phyloP scores from a whole-genome alignment of 1,140 invertebrate genomes.

The Cyrtorhinus lividipennis region DNA sequence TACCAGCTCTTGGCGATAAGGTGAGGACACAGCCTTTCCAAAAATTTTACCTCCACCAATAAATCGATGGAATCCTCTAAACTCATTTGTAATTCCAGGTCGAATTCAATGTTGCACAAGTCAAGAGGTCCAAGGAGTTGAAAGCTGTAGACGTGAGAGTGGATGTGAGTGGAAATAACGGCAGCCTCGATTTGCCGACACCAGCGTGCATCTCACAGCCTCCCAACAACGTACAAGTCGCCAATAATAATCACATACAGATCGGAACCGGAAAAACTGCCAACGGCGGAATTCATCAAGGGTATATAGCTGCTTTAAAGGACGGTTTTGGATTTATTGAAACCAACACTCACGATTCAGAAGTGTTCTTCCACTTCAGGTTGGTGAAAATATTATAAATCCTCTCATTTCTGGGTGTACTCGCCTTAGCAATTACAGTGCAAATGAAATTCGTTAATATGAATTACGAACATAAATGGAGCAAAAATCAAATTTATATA shows the following conservation, averaged over 20 bases:
- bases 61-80: too few relatives aligned
- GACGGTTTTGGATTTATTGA: constrained; percentile 97
- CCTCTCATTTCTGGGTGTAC: constrained; percentile 5
- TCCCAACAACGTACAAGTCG: constrained; percentile 25
- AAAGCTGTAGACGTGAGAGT: constrained; percentile 47
- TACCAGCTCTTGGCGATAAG: constrained; percentile 65
- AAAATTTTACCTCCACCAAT: too few relatives aligned
- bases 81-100: constrained; percentile 56
- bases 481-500: too few relatives aligned
- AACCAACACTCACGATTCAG: constrained; percentile 79
- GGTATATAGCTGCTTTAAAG: constrained; percentile 87
- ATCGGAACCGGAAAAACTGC: not conserved
- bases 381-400: constrained; percentile 29
- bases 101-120: constrained; percentile 56
- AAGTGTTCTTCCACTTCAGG: constrained; percentile 97
- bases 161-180: not conserved
- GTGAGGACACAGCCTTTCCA: constrained; percentile 38
- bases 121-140: constrained; percentile 62
- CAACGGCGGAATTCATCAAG: constrained; percentile 46
- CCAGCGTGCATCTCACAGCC: not conserved
- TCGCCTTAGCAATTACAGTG: too few relatives aligned
- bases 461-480: too few relatives aligned
- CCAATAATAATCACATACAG: constrained; percentile 10
- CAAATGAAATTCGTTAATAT: too few relatives aligned
- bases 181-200: not conserved